Evolutionary conservation across 2,888 invertebrate genomes (phyloP).

Genomic region (Eurytoma californica): DNA sequence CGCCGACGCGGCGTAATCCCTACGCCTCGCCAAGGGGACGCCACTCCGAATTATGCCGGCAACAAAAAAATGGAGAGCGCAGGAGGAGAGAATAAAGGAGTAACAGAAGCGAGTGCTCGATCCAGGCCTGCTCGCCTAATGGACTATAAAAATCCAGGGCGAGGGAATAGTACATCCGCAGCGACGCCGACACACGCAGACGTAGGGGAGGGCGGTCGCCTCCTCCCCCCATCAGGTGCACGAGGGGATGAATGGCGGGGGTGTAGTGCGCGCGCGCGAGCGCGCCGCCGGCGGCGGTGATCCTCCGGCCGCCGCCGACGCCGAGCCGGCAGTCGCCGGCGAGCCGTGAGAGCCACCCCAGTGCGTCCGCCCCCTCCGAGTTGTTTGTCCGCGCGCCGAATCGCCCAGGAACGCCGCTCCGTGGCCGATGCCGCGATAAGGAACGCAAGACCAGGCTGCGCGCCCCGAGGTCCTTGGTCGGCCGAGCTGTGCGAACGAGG

Average conservation of each 20-base stretch:
- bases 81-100: not conserved
- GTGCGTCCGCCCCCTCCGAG: not conserved
- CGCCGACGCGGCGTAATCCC: constrained; percentile 14
- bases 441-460: too few relatives aligned
- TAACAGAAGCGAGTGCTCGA: not conserved
- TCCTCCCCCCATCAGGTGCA: not conserved
- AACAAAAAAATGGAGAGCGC: not conserved
- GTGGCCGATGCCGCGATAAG: too few relatives aligned
- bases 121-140: not conserved
- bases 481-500: too few relatives aligned
- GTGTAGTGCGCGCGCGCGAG: constrained; percentile 36
- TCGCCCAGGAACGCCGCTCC: too few relatives aligned
- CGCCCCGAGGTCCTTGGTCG: too few relatives aligned
- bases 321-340: constrained; percentile 68
- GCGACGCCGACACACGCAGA: constrained; percentile 16
- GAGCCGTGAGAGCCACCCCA: constrained; percentile 60
- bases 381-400: too few relatives aligned
- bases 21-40: not conserved
- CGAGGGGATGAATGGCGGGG: constrained; percentile 17
- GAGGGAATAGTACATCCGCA: not conserved
- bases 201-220: too few relatives aligned
- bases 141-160: too few relatives aligned
- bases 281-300: constrained; percentile 4
- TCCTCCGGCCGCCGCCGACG: constrained; percentile 4
- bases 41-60: not conserved